These are phyloP conservation scores for Falco berigora DNA, from an alignment of 2,797 vertebrate species.

Conservation along the genomic window DNA sequence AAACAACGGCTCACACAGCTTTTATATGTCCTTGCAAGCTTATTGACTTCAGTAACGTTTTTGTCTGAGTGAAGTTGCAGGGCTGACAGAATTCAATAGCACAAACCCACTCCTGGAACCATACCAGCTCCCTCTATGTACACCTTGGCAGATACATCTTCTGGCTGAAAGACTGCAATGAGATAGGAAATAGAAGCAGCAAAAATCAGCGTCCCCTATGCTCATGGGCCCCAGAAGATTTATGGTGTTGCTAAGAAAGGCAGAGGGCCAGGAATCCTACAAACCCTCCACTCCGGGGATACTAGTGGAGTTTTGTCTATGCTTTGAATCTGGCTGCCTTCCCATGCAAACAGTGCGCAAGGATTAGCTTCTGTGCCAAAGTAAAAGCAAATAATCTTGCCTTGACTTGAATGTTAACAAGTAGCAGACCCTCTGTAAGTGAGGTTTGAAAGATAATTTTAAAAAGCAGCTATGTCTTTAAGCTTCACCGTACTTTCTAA, in stretches of 20 bases:
- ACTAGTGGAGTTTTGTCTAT: background rate
- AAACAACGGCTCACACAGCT: background rate
- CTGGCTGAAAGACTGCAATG: background rate
- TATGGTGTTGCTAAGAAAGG: background rate
- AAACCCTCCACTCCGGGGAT: background rate
- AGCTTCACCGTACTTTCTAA: background rate
- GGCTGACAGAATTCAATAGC: conserved; percentile 18
- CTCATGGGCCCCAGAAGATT: background rate
- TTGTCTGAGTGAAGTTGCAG: background rate
- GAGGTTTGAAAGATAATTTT: background rate
- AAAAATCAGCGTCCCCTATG: background rate
- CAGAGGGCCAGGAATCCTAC: background rate
- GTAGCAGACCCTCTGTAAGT: background rate
- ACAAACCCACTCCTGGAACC: background rate
- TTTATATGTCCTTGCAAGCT: background rate
- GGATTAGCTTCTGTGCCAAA: conserved; percentile 22
- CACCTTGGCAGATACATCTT: conserved; percentile 17
- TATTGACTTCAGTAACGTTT: background rate
- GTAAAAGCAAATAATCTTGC: background rate
- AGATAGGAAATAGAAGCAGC: background rate
- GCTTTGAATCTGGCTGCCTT: background rate
- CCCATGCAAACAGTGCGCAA: background rate
- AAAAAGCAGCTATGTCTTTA: background rate
- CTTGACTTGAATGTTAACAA: conserved; percentile 23
- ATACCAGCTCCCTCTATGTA: background rate